Percentiles rank a stretch among this genome's conserved stretches.
Evolutionary conservation across 2,888 invertebrate species (phyloP).

Genomic region (Orthosia gothica): DNA sequence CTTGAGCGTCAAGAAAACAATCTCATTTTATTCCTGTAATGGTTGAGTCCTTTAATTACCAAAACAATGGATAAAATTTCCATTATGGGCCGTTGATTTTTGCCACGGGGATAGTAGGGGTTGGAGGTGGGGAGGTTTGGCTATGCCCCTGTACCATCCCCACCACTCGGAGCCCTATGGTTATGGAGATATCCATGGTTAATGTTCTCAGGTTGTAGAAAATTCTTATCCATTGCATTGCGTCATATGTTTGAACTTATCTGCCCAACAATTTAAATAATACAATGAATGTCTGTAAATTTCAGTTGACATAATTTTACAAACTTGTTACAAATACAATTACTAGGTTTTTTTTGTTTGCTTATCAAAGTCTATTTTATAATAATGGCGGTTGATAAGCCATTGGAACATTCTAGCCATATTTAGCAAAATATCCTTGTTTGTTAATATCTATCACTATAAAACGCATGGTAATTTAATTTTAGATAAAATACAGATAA

Average conservation of each 20-base stretch:
- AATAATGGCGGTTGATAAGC: background rate
- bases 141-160: no score
- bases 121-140: no score
- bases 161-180: no score
- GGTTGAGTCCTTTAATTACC: no score
- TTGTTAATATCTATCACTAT: background rate
- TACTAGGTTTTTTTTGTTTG: background rate
- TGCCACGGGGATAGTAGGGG: no score
- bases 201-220: no score
- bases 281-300: background rate
- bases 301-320: background rate
- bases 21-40: no score
- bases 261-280: background rate
- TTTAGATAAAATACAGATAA: conserved; percentile 3
- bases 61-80: no score
- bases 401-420: conserved; percentile 8
- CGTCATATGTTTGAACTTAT: background rate
- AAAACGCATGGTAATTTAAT: background rate
- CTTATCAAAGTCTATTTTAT: background rate
- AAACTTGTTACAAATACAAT: background rate
- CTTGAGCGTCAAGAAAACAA: no score
- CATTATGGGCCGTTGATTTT: no score
- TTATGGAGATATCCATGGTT: no score
- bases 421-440: background rate
- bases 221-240: background rate